Base-by-base conservation (phyloP, 2,888 invertebrate species). In the Acanthoscelides obtectus region DNA sequence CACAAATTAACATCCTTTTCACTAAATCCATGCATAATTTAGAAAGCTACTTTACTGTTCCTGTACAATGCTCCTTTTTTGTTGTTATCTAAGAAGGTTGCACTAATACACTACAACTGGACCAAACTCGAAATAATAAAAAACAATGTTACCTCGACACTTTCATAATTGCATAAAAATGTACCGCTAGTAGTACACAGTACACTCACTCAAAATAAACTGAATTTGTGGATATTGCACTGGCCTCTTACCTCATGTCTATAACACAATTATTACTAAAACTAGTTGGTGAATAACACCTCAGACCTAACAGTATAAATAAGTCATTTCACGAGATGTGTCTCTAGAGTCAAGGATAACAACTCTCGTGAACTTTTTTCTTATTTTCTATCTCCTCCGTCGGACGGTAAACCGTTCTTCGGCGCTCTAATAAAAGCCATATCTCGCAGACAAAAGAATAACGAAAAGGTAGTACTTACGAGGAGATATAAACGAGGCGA, bases 331-430 rank as follows among this genome's bases (percentile, higher is more conserved):
- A 45, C 45, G 75, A 76, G 80, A 79, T 81, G 81, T 81, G 83
- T 83, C 80, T 82, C 80, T 80, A 79, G 80, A 79, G 81, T 84
- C 84, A 84, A 84, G 84, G 84, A 82, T 80, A 84, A 84, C 84
- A 77, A 81, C 81, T 83, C 77, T 77, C 45, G 45, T 45, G 45
- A 45, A 12, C 45, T 45, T 45, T 45, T 45, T 45, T 45, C 45
- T 45, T 45, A 45, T 45, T 45, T 45, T 45, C 45, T 45, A 45
- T 45, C 45, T 45, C 45, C 45, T 45, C 45, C 45, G 45, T n/a
- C n/a, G n/a, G n/a, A 45, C 45, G 5, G 45, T 45, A 45, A 12
- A 45, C 45, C 45, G 45, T 45, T 45, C 45, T 12, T 45, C 8
- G 45, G 45, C 45, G 45, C 45, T 45, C 45, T 45, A 45, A 12